These are phyloP conservation scores for Gymnoscopelus microlampas DNA, from an alignment of 2,797 vertebrate genomes.

Conservation along the genomic window DNA sequence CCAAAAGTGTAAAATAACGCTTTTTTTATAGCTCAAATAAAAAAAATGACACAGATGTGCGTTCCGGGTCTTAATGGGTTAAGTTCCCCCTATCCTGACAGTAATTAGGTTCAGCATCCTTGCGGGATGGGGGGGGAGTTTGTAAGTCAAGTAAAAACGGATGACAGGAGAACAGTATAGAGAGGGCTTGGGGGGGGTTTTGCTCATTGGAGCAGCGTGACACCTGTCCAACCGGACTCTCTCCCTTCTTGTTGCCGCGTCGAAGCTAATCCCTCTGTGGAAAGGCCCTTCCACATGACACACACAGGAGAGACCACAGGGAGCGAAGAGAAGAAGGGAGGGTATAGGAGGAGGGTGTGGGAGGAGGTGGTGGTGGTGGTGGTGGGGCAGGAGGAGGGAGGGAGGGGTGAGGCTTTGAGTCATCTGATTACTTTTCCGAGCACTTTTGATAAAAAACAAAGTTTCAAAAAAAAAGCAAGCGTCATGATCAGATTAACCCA, in stretches of 20 bases:
- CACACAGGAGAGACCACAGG: conserved; percentile 47
- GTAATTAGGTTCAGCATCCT: conserved; percentile 85
- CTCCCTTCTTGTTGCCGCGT: conserved; percentile 68
- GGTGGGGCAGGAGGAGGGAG: too few species aligned
- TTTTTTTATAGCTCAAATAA: too few species aligned
- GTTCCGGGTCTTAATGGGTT: too few species aligned
- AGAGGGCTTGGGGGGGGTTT: conserved; percentile 81
- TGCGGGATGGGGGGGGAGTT: conserved; percentile 80
- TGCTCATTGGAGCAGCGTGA: conserved; percentile 87
- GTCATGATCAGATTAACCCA: not conserved
- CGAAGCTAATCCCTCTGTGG: conserved; percentile 84
- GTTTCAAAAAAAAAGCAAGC: conserved; percentile 10
- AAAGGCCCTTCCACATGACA: conserved; percentile 83
- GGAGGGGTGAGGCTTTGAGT: not conserved
- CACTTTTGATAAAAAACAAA: not conserved
- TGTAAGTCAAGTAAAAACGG: conserved; percentile 84
- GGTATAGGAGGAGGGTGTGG: not conserved
- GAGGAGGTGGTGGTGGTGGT: not conserved
- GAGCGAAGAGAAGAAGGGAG: conserved; percentile 16
- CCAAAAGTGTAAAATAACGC: too few species aligned
- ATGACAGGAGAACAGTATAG: conserved; percentile 90
- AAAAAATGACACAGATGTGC: too few species aligned
- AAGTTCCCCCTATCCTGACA: conserved; percentile 87
- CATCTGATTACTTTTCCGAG: not conserved
- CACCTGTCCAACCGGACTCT: conserved; percentile 85